Conservation (phyloP, 2,113 vertebrate species). For the Australoheros scitulus region DNA sequence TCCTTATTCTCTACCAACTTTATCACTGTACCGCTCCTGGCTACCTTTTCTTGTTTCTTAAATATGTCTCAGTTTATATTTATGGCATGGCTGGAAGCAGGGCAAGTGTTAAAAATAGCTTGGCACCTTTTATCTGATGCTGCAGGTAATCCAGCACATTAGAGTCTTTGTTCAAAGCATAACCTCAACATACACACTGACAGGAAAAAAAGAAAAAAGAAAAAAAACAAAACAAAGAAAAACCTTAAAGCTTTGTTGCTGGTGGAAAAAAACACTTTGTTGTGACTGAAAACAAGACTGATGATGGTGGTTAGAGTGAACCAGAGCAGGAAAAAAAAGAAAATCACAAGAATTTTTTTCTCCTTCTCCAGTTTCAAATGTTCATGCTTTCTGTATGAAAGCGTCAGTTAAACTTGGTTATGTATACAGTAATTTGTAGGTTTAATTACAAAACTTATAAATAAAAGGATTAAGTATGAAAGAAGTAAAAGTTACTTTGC, state of each 20-base stretch:
- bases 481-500: neutral
- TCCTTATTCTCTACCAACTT: neutral
- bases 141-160: neutral
- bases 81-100: constrained; percentile 1
- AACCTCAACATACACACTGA: neutral
- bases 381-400: neutral
- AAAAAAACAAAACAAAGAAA: too few relatives aligned
- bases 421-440: neutral
- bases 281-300: neutral
- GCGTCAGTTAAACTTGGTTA: too few relatives aligned
- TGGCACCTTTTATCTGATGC: neutral
- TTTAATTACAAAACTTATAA: neutral
- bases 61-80: constrained; percentile 14
- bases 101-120: constrained; percentile 8
- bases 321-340: neutral
- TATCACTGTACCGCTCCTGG: neutral
- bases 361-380: neutral
- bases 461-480: neutral
- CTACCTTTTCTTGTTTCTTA: neutral
- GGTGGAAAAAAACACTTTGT: neutral
- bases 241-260: too few relatives aligned
- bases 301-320: neutral
- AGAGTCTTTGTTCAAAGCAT: neutral
- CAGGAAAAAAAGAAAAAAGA: too few relatives aligned
- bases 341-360: neutral